These are phyloP conservation scores for Salvelinus alpinus DNA, from an alignment of 2,113 vertebrate species.

Conservation along the genomic window DNA sequence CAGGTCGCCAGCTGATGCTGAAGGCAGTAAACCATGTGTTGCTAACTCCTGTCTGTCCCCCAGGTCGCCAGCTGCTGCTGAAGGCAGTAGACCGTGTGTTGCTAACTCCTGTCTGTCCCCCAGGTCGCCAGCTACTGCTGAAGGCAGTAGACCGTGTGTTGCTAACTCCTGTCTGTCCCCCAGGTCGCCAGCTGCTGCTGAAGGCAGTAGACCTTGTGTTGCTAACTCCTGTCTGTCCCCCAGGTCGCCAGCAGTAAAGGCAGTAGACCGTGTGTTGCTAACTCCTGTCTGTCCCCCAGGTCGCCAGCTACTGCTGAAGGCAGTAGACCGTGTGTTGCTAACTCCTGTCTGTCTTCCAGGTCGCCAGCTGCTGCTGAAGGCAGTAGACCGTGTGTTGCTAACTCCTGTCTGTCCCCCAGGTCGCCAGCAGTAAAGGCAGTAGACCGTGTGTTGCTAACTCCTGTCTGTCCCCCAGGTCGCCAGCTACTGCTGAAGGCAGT, in stretches of 20 bases:
- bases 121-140: conserved; percentile 94
- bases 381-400: conserved; percentile 85
- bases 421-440: conserved; percentile 65
- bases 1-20: conserved; percentile 94
- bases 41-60: background rate
- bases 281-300: no score
- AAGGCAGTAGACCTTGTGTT: conserved; percentile 95
- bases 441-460: conserved; percentile 80
- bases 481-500: no score
- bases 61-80: conserved; percentile 94
- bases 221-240: background rate
- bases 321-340: conserved; percentile 85
- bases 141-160: conserved; percentile 95
- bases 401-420: no score
- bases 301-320: no score
- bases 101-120: background rate
- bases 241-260: conserved; percentile 95
- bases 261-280: conserved; percentile 88
- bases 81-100: conserved; percentile 95
- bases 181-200: conserved; percentile 94
- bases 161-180: background rate
- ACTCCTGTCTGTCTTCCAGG: no score
- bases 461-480: no score
- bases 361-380: no score
- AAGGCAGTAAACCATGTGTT: conserved; percentile 96